A percentile compares a stretch with the other conserved stretches of the same genome.
Evolutionary conservation across 2,113 vertebrate genomes (phyloP).

Genomic region (Podarcis raffonei): DNA sequence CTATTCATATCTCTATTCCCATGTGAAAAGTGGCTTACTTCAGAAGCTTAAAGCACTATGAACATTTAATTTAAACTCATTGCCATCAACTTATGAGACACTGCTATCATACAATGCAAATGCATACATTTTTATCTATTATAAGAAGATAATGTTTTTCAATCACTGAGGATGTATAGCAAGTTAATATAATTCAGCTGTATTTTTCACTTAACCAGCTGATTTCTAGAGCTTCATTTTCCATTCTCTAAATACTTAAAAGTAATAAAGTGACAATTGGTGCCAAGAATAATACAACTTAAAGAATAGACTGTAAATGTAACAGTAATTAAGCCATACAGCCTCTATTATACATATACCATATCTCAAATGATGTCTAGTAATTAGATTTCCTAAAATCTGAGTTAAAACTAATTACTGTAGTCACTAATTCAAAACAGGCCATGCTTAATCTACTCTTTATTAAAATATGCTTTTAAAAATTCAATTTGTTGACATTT

Average conservation of each 20-base stretch:
- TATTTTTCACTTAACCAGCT: slow-evolving; percentile 20
- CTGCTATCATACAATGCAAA: slow-evolving; percentile 49
- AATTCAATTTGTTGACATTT: slow-evolving; percentile 21
- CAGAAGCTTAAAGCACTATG: slow-evolving; percentile 52
- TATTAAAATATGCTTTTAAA: slow-evolving; percentile 1
- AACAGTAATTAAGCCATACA: slow-evolving; percentile 31
- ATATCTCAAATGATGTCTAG: slow-evolving; percentile 38
- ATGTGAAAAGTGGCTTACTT: slow-evolving; percentile 35
- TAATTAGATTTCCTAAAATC: slow-evolving; percentile 39
- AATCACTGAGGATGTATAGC: slow-evolving; percentile 14
- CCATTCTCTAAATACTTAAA: slow-evolving; percentile 7
- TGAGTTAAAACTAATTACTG: neutral
- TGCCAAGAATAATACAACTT: neutral
- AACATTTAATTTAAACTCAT: slow-evolving; percentile 47
- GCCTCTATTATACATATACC: slow-evolving; percentile 17
- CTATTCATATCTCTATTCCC: slow-evolving; percentile 47
- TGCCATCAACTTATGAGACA: slow-evolving; percentile 53
- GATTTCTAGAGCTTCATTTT: slow-evolving; percentile 26
- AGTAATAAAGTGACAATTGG: neutral
- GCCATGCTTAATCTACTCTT: neutral
- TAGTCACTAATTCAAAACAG: slow-evolving; percentile 28
- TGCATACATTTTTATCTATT: slow-evolving; percentile 31
- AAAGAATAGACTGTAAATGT: neutral
- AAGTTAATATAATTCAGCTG: slow-evolving; percentile 6
- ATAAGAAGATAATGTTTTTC: slow-evolving; percentile 6